Evolutionary conservation across 2,113 vertebrate species (phyloP), one percentile per base, ranked within the genome.

Genomic region (Pterocles gutturalis): DNA sequence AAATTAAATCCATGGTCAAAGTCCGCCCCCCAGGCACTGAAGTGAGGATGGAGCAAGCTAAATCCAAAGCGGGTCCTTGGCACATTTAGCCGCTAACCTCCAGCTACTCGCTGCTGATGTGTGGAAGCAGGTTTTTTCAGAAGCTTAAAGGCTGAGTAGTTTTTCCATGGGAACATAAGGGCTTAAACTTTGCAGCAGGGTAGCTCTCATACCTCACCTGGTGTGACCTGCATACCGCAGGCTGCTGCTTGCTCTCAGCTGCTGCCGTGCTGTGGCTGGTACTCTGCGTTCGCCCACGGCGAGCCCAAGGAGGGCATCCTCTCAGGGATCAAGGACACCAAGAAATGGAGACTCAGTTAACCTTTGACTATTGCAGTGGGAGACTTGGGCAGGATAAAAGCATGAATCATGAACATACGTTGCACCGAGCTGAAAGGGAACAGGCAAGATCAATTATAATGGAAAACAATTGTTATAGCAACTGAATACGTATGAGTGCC

Each of bases 221-320:
- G 21, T 57, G 11, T 0, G 8, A 84, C 21, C 66, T 62, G 76
- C 1, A 1, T 6, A 2, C 15, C 3, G 1, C 19, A 45, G 45
- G 54, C 51, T 91, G 58, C 28, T 65, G 43, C 34, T 19, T 31
- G 26, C 20, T 49, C 64, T 67, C 25, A 61, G 76, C 62, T 1
- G 1, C 46, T 71, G 41, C 53, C 1, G 0, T n/a, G 17, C 57
- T 71, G 61, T 0, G 2, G 22, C 25, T 29, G 38, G 21, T 12
- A 24, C 45, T 17, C 10, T n/a, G 33, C 0, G 0, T 3, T 49
- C 4, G 2, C 31, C 49, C 4, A 11, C 0, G 1, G 54, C 1
- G 0, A 70, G 34, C 17, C 51, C 53, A 51, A 45, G 17, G 57
- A 71, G 20, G 22, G 9, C 2, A 61, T 57, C 29, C 34, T 57